Evolutionary conservation across 2,113 vertebrate species (phyloP), one percentile per base, ranked within the genome.

Genomic region (Rhegmatorhina hoffmannsi): DNA sequence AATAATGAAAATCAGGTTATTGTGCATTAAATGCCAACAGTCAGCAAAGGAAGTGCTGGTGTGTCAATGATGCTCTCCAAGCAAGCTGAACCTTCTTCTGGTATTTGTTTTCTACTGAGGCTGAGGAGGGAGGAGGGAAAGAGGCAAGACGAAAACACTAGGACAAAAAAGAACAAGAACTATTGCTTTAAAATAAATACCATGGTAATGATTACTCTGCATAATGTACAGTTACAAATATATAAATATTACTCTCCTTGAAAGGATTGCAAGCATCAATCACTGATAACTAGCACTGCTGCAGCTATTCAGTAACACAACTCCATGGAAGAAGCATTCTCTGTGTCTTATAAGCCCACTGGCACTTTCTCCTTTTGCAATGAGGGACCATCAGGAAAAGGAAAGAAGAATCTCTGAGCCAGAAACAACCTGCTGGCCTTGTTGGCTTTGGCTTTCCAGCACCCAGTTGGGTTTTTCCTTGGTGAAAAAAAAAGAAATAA

Each of bases 111-210:
- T 47, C 88, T 95, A 55, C 64, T 36, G 67, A 93, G 82, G 93
- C 70, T 93, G 87, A 67, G 70, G 44, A 95, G 90, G 68, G 6
- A 70, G 55, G 67, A 68, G 49, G 82, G 70, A 69, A 67, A 82
- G 77, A 84, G 84, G 64, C 52, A 84, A 84, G 74, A 81, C 36
- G 66, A 74, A 92, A 94, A 93, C 83, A 92, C 10, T 20, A 17
- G 67, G 74, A 89, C 55, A 66, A 75, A 79, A 93, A 76, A 62
- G 72, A 69, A 66, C 80, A 72, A 63, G 60, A 90, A 63, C 84
- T 78, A 87, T 72, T 87, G 92, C 66, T 96, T 91, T 84, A 75
- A 96, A 97, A 97, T 97, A 97, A 97, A 97, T 96, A 97, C 82
- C 91, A 55, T 4, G 49, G 87, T 66, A 96, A 87, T 56, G 90